These are phyloP conservation scores for Nudaria mundana DNA, from an alignment of 2,888 invertebrate species.

Conservation along the genomic window DNA sequence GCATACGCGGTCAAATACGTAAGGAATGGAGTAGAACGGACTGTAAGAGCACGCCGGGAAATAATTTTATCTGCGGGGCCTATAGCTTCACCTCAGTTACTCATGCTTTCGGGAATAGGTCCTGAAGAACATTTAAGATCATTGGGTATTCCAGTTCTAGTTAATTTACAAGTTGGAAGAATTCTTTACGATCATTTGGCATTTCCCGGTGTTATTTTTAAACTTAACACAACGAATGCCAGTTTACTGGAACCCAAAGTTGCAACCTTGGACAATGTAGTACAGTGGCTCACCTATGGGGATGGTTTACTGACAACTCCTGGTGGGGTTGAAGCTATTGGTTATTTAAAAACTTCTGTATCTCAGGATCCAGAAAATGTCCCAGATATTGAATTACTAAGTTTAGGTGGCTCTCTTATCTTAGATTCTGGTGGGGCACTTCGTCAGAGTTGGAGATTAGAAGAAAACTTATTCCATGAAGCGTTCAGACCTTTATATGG, in stretches of 20 bases:
- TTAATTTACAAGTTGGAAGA: slow-evolving; percentile 84
- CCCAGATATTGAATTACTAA: slow-evolving; percentile 85
- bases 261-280: slow-evolving; percentile 60
- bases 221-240: slow-evolving; percentile 64
- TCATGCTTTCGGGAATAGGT: slow-evolving; percentile 93
- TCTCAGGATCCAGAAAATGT: slow-evolving; percentile 78
- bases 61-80: slow-evolving; percentile 93
- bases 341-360: slow-evolving; percentile 82
- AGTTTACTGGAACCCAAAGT: slow-evolving; percentile 66
- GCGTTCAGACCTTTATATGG: slow-evolving; percentile 79
- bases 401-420: slow-evolving; percentile 82
- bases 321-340: slow-evolving; percentile 84
- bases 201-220: slow-evolving; percentile 76
- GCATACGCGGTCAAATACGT: slow-evolving; percentile 87
- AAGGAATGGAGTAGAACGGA: slow-evolving; percentile 72
- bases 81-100: slow-evolving; percentile 92
- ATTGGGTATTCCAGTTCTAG: slow-evolving; percentile 81
- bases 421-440: slow-evolving; percentile 80
- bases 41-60: slow-evolving; percentile 86
- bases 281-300: slow-evolving; percentile 72
- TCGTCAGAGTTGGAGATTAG: slow-evolving; percentile 79
- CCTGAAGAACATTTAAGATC: slow-evolving; percentile 79
- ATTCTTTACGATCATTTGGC: slow-evolving; percentile 83
- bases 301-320: slow-evolving; percentile 81
- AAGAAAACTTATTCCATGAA: slow-evolving; percentile 78